phyloP scores from a whole-genome alignment of 1,140 invertebrate genomes.

The Habropoda laboriosa region DNA sequence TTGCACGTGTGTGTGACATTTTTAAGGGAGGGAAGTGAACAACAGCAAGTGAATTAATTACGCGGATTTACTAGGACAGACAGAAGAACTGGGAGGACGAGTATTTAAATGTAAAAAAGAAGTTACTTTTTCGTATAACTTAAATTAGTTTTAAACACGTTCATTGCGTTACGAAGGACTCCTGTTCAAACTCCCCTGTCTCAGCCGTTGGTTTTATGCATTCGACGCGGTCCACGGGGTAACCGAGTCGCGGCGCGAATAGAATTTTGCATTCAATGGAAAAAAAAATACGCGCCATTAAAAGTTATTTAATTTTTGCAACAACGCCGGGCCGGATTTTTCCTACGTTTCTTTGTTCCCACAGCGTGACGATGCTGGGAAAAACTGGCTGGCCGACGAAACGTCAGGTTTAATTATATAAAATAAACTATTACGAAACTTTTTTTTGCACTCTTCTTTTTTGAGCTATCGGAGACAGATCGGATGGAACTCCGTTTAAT shows the following conservation, averaged over 20 bases:
- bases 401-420: neutral
- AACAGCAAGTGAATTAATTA: neutral
- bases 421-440: constrained; percentile 2
- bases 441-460: too few relatives aligned
- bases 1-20: too few relatives aligned
- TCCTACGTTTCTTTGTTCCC: neutral
- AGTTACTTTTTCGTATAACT: constrained; percentile 3
- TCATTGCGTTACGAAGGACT: constrained; percentile 3
- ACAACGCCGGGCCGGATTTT: neutral
- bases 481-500: too few relatives aligned
- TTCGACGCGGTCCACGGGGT: neutral
- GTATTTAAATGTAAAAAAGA: neutral
- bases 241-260: neutral
- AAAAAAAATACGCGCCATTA: neutral
- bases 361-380: fast-evolving
- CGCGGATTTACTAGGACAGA: neutral
- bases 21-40: too few relatives aligned
- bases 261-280: neutral
- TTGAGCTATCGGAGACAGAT: too few relatives aligned
- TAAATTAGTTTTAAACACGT: constrained; percentile 31
- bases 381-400: neutral
- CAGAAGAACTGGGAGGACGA: neutral
- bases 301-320: constrained; percentile 31
- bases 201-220: neutral
- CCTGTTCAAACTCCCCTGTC: neutral